Percentiles rank a stretch among this genome's conserved stretches.
These are phyloP conservation scores for Anodontia alba DNA, from an alignment of 2,888 invertebrate species.

Conservation along the genomic window DNA sequence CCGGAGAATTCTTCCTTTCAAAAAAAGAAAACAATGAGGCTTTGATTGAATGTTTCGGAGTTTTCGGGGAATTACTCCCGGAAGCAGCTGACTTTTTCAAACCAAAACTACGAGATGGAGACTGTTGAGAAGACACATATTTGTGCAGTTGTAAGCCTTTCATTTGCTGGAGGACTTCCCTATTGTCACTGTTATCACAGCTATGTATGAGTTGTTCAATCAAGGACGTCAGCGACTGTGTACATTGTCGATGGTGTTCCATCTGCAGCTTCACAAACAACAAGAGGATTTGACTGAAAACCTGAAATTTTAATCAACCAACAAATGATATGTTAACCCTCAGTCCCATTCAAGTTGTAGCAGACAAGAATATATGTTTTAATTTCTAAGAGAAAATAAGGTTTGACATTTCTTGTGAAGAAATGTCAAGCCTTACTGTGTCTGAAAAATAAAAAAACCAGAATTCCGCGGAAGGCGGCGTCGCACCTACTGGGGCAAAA, in stretches of 20 bases:
- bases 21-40: slow-evolving; percentile 75
- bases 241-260: slow-evolving; percentile 75
- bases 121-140: slow-evolving; percentile 43
- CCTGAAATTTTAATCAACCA: slow-evolving; percentile 65
- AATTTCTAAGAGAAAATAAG: no score
- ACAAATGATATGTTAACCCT: no score
- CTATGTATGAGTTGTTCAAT: slow-evolving; percentile 66
- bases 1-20: slow-evolving; percentile 73
- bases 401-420: no score
- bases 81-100: slow-evolving; percentile 62
- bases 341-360: background rate
- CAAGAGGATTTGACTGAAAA: slow-evolving; percentile 69
- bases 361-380: no score
- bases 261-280: slow-evolving; percentile 75
- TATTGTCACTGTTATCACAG: slow-evolving; percentile 64
- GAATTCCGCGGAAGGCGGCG: no score
- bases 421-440: no score
- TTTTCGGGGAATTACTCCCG: slow-evolving; percentile 64
- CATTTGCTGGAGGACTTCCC: slow-evolving; percentile 69
- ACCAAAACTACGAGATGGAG: slow-evolving; percentile 54
- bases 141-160: slow-evolving; percentile 63
- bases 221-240: slow-evolving; percentile 67
- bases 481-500: no score
- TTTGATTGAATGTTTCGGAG: slow-evolving; percentile 64
- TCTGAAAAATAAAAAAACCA: no score